phyloP scores from a whole-genome alignment of 1,140 invertebrate genomes.

The Vanessa atalanta region DNA sequence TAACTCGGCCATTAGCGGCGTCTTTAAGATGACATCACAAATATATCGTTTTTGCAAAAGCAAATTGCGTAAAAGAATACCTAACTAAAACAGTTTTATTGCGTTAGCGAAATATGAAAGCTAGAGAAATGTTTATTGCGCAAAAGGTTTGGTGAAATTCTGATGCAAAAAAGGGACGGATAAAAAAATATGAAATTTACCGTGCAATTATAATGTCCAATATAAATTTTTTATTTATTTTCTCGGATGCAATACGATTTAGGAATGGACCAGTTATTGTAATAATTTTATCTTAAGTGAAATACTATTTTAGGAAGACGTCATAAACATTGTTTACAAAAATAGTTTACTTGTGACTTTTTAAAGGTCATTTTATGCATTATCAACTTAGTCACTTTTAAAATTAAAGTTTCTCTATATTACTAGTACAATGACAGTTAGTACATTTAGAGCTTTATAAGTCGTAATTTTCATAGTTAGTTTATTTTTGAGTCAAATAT shows the following conservation, averaged over 20 bases:
- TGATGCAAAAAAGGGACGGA: constrained; percentile 34
- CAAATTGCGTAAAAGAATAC: constrained; percentile 52
- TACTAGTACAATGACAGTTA: no score
- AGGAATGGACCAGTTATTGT: no score
- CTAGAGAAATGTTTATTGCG: constrained; percentile 64
- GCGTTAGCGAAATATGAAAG: constrained; percentile 40
- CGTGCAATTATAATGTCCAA: constrained; percentile 16
- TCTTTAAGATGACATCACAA: constrained; percentile 39
- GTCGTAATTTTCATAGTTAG: no score
- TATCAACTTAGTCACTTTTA: no score
- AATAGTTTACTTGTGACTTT: no score
- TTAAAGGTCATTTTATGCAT: no score
- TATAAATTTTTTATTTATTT: not conserved
- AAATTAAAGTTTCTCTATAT: no score
- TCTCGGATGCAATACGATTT: not conserved
- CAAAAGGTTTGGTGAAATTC: constrained; percentile 62
- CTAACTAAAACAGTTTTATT: constrained; percentile 46
- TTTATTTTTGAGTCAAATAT: no score
- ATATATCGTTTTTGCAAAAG: constrained; percentile 51
- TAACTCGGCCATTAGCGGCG: constrained; percentile 61
- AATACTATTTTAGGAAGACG: no score
- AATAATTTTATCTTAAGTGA: no score
- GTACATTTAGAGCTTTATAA: no score
- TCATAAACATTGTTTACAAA: no score
- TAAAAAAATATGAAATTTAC: not conserved